Evolutionary conservation across 2,888 invertebrate species (phyloP), one percentile per base, ranked within the genome.

Genomic region (Patella depressa): DNA sequence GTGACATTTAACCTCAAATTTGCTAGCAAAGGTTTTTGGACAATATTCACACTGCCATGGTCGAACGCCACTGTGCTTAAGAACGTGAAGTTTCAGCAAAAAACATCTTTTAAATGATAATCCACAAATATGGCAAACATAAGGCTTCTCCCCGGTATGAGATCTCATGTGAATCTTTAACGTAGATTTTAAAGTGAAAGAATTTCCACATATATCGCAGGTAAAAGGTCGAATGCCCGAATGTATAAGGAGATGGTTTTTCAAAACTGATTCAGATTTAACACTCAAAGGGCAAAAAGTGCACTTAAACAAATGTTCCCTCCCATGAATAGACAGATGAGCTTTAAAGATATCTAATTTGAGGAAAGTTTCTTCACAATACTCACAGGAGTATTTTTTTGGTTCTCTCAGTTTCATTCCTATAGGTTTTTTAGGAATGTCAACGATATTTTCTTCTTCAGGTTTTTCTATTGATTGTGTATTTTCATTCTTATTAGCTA

Each of bases 101-200:
- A 24, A 24, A 12, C 65, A 19, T 12, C 65, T 5, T 19, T 24
- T 19, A 65, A 24, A 65, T 19, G 19, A 24, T 19, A 24, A 19
- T 24, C 65, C 65, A 65, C 65, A 65, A 19, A 65, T 14, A 65
- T 65, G 65, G 14, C 65, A 65, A 24, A 65, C 24, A 65, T 24
- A 65, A 24, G 65, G 65, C 14, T 65, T 65, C 65, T 65, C 65
- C 14, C 65, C 65, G 24, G 65, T 65, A 24, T 65, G 65, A 24
- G 65, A 65, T 3, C 24, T 24, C 19, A 65, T 65, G 14, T 65
- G 65, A 24, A 24, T 24, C 24, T 19, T 24, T 19, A 65, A 19
- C 2, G 65, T 65, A 14, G 11, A 24, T 65, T 65, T 65, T 65
- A 65, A 65, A 24, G 65, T 24, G 24, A 24, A 65, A 24, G 65